These are phyloP conservation scores for Cecidostiba fungosa DNA, from an alignment of 2,888 invertebrate species.

Conservation along the genomic window DNA sequence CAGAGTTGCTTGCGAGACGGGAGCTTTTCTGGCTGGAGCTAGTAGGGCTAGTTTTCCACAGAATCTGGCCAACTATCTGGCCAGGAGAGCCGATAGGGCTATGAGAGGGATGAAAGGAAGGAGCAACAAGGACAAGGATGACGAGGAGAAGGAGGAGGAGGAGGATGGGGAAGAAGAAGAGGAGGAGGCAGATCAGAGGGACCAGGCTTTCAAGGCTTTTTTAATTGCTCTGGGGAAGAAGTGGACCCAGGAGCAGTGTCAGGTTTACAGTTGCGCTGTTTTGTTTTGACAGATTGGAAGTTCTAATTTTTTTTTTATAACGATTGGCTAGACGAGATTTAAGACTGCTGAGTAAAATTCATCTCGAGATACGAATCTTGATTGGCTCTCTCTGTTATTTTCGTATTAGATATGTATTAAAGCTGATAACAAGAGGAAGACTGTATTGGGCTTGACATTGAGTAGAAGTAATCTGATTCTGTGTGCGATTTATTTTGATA, in stretches of 20 bases:
- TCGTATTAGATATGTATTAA: no score
- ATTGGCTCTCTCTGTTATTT: no score
- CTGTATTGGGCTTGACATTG: no score
- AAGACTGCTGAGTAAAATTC: no score
- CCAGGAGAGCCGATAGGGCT: constrained; percentile 49
- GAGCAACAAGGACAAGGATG: neutral
- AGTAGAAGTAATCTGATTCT: neutral
- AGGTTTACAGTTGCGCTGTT: constrained; percentile 49
- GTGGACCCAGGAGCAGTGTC: constrained; percentile 66
- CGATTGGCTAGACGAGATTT: neutral
- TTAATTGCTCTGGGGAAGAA: constrained; percentile 65
- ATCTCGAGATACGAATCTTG: no score
- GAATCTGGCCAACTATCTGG: constrained; percentile 62
- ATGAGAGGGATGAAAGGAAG: neutral
- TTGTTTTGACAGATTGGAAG: constrained; percentile 17
- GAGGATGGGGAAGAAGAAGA: constrained; percentile 3
- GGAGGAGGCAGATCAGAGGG: constrained; percentile 33
- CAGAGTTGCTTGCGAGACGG: constrained; percentile 68
- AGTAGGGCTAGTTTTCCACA: constrained; percentile 59
- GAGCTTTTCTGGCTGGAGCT: constrained; percentile 62
- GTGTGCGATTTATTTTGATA: neutral
- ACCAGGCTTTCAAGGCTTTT: constrained; percentile 63
- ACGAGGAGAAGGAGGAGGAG: constrained; percentile 6
- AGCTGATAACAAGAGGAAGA: no score
- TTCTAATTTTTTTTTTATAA: neutral